These are phyloP conservation scores for Lordiphosa collinella DNA, from an alignment of 1,140 invertebrate species.

Conservation along the genomic window DNA sequence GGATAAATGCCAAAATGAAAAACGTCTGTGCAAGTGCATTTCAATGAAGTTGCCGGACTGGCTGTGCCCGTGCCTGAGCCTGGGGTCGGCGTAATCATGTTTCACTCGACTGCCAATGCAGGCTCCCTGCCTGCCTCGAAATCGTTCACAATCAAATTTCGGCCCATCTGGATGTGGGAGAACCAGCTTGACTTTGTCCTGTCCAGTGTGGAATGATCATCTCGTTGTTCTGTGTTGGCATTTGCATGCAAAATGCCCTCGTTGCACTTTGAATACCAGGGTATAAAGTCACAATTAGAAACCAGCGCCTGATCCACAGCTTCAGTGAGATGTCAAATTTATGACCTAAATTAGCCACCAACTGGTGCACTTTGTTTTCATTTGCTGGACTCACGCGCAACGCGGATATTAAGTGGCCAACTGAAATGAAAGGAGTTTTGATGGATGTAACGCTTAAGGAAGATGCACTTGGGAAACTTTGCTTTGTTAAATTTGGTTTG, in stretches of 20 bases:
- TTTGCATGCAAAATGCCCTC: slow-evolving; percentile 47
- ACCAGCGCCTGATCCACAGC: slow-evolving; percentile 14
- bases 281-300: slow-evolving; percentile 4
- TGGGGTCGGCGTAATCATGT: slow-evolving; percentile 40
- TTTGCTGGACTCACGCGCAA: slow-evolving; percentile 15
- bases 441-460: too few relatives aligned
- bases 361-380: slow-evolving; percentile 42
- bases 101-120: slow-evolving; percentile 15
- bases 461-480: too few relatives aligned
- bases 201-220: slow-evolving; percentile 29
- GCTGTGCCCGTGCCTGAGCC: not conserved
- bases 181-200: slow-evolving; percentile 7
- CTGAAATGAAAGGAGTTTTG: slow-evolving; percentile 7
- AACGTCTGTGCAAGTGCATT: slow-evolving; percentile 16
- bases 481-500: too few relatives aligned
- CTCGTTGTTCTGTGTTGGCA: slow-evolving; percentile 30
- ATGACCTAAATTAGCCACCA: slow-evolving; percentile 44
- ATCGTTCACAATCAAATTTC: slow-evolving; percentile 25
- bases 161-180: not conserved
- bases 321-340: slow-evolving; percentile 26
- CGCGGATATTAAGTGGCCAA: slow-evolving; percentile 56
- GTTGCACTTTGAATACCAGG: slow-evolving; percentile 54
- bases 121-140: slow-evolving; percentile 7
- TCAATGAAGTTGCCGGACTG: slow-evolving; percentile 19
- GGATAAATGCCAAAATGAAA: slow-evolving; percentile 52